Conservation (phyloP, 30 jellyfish, hydroid and myxozoan species). For the Aurelia coerulea region DNA sequence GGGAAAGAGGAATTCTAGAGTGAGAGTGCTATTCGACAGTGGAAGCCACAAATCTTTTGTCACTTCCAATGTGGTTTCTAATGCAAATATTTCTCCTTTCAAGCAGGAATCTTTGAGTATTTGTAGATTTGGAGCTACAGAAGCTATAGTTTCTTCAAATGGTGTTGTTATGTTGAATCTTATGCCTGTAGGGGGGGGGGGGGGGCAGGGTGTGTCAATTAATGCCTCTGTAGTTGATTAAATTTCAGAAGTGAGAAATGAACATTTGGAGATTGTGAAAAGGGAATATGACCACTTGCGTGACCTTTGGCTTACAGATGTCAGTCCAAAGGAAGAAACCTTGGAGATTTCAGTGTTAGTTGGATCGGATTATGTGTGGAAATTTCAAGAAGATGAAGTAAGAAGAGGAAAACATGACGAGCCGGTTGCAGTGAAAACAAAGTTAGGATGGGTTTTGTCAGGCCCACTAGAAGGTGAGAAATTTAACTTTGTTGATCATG, state of each 20-base stretch:
- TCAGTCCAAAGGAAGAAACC: not conserved
- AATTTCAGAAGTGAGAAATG: slow-evolving; percentile 9
- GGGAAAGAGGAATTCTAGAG: not conserved
- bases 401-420: slow-evolving; percentile 18
- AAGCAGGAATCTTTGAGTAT: not conserved
- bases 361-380: slow-evolving; percentile 3
- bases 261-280: not conserved
- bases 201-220: not conserved
- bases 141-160: not conserved
- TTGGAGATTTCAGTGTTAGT: not conserved
- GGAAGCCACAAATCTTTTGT: slow-evolving; percentile 33
- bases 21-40: slow-evolving; percentile 1
- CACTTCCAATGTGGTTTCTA: not conserved
- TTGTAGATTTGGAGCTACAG: not conserved
- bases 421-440: slow-evolving; percentile 37
- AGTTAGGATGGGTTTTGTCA: slow-evolving; percentile 19
- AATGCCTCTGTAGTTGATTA: slow-evolving; percentile 17
- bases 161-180: not conserved
- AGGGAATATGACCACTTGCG: not conserved
- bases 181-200: not conserved
- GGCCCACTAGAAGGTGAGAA: slow-evolving; percentile 35
- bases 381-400: slow-evolving; percentile 12
- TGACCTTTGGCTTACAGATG: not conserved
- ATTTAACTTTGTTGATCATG: not conserved
- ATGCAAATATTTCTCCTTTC: not conserved